Percentiles rank a stretch among this genome's conserved stretches.
Conservation (phyloP, 2,888 invertebrate species). For the Cataglyphis albicans region DNA sequence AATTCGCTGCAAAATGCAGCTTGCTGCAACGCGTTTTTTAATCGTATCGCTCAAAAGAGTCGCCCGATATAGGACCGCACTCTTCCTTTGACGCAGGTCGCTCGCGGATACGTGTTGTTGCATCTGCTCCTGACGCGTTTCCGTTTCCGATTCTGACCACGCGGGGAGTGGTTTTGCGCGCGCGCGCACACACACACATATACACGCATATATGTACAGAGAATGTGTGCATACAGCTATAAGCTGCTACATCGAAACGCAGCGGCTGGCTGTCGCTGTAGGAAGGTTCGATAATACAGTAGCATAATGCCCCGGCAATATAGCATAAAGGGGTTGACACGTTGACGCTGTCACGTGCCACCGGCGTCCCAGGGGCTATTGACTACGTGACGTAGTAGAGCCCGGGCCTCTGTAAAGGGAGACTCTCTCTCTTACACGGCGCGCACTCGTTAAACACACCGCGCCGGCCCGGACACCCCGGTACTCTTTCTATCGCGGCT, state of each 20-base stretch:
- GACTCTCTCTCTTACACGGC: conserved; percentile 55
- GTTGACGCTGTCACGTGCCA: conserved; percentile 77
- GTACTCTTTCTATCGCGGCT: conserved; percentile 36
- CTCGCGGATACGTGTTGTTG: conserved; percentile 63
- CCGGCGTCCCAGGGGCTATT: conserved; percentile 74
- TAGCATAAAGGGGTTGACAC: conserved; percentile 77
- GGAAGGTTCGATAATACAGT: conserved; percentile 74
- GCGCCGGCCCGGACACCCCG: neutral
- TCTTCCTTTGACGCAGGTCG: conserved; percentile 55
- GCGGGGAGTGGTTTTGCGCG: conserved; percentile 29
- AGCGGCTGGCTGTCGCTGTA: conserved; percentile 63
- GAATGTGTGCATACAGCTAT: conserved; percentile 14
- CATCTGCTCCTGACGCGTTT: conserved; percentile 69
- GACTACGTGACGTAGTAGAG: conserved; percentile 72
- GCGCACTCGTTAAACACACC: conserved; percentile 69
- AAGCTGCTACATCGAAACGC: conserved; percentile 61
- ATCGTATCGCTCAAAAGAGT: conserved; percentile 22
- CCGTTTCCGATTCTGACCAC: conserved; percentile 60
- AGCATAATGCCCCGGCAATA: conserved; percentile 75
- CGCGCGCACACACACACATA: conserved; percentile 1
- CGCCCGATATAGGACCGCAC: conserved; percentile 33
- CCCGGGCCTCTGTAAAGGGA: conserved; percentile 58
- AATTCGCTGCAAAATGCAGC: conserved; percentile 3
- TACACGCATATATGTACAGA: neutral
- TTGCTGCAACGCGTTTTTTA: conserved; percentile 29